Conservation (phyloP, 2,888 invertebrate genomes). For the Drosophila pseudotalamancana region DNA sequence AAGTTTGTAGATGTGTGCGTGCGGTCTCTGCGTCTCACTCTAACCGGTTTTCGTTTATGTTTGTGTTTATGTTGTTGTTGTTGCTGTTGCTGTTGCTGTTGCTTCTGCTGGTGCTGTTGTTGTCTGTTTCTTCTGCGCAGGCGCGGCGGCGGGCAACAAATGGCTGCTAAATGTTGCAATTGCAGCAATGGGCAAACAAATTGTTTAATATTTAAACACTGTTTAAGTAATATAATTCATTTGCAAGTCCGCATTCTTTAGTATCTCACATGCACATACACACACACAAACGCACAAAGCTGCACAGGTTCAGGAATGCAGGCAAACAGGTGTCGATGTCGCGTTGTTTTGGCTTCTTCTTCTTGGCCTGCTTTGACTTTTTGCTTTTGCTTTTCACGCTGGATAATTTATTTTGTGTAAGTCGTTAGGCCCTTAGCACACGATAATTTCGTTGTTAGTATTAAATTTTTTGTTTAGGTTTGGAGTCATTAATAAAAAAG, state of each 20-base stretch:
- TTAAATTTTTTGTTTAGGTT: slow-evolving; percentile 8
- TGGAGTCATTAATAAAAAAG: slow-evolving; percentile 20
- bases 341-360: slow-evolving; percentile 53
- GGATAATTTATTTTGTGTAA: slow-evolving; percentile 26
- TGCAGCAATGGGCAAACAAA: slow-evolving; percentile 38
- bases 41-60: slow-evolving; percentile 63
- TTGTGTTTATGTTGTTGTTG: slow-evolving; percentile 54
- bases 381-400: slow-evolving; percentile 9
- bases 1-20: slow-evolving; percentile 10
- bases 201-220: slow-evolving; percentile 41
- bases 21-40: slow-evolving; percentile 29
- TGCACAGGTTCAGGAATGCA: slow-evolving; percentile 61
- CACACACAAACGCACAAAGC: slow-evolving; percentile 16
- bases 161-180: slow-evolving; percentile 36
- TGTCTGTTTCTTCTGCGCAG: slow-evolving; percentile 40
- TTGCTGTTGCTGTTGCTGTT: slow-evolving; percentile 38
- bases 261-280: background rate
- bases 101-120: slow-evolving; percentile 36
- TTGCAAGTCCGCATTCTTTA: slow-evolving; percentile 16
- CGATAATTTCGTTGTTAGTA: slow-evolving; percentile 12
- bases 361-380: slow-evolving; percentile 35
- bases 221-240: slow-evolving; percentile 35
- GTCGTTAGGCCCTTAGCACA: background rate
- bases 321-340: slow-evolving; percentile 65
- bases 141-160: slow-evolving; percentile 32